Percentiles rank a stretch among this genome's conserved stretches.
Conservation (phyloP, 2,113 vertebrate genomes). For the Polyodon spathula region DNA sequence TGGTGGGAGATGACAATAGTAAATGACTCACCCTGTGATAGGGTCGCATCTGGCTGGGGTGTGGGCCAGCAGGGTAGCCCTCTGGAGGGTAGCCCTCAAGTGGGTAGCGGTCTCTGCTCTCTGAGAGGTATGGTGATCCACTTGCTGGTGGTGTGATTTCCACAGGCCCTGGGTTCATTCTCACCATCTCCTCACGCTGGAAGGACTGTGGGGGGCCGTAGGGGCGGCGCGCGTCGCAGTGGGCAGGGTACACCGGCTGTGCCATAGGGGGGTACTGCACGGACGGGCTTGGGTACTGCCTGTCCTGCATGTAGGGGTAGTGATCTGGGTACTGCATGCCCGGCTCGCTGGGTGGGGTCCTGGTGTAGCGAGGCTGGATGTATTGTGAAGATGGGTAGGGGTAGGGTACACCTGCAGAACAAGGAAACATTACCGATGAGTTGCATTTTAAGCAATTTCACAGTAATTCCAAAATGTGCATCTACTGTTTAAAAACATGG, state of each 20-base stretch:
- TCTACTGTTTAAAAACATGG: too few relatives aligned
- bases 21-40: conserved; percentile 55
- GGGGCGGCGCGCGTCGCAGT: conserved; percentile 54
- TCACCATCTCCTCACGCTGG: conserved; percentile 60
- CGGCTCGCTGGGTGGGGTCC: conserved; percentile 53
- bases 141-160: conserved; percentile 51
- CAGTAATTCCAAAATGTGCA: too few relatives aligned
- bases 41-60: conserved; percentile 54
- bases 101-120: conserved; percentile 57
- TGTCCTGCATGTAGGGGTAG: conserved; percentile 64
- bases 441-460: too few relatives aligned
- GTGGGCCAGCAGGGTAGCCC: conserved; percentile 29
- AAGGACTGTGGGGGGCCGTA: conserved; percentile 54
- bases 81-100: conserved; percentile 58
- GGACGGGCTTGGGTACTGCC: conserved; percentile 51
- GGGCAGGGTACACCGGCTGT: conserved; percentile 53
- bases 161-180: conserved; percentile 58
- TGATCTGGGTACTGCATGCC: conserved; percentile 59
- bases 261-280: conserved; percentile 55
- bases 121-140: conserved; percentile 54
- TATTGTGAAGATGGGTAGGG: conserved; percentile 47
- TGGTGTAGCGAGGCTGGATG: conserved; percentile 54
- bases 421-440: neutral
- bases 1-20: too few relatives aligned
- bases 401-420: conserved; percentile 56